These are phyloP conservation scores for Erpetoichthys calabaricus DNA, from an alignment of 2,797 vertebrate species.

Conservation along the genomic window DNA sequence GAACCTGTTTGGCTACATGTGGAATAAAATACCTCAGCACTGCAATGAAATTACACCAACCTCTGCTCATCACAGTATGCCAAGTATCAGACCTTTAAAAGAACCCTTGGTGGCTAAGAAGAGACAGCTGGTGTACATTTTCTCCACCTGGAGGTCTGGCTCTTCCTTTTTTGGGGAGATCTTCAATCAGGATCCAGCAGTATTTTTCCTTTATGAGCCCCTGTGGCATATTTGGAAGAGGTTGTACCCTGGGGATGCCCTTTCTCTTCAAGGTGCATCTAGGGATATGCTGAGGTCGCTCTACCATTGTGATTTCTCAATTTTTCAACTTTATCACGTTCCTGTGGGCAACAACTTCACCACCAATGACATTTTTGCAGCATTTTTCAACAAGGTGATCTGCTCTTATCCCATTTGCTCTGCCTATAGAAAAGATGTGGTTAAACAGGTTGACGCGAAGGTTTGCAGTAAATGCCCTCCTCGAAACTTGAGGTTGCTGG, in stretches of 20 bases:
- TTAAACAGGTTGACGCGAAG: constrained; percentile 90
- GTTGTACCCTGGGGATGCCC: constrained; percentile 84
- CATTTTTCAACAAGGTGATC: constrained; percentile 87
- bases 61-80: constrained; percentile 47
- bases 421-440: constrained; percentile 79
- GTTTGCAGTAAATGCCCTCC: constrained; percentile 94
- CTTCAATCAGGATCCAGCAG: constrained; percentile 93
- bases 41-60: constrained; percentile 59
- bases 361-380: constrained; percentile 84
- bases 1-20: constrained; percentile 86
- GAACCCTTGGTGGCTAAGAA: constrained; percentile 54
- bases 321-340: constrained; percentile 91
- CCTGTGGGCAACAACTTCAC: constrained; percentile 91
- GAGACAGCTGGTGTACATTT: constrained; percentile 81
- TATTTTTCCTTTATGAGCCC: constrained; percentile 94
- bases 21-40: constrained; percentile 86
- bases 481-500: constrained; percentile 76
- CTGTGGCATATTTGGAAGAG: constrained; percentile 99
- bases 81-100: constrained; percentile 58
- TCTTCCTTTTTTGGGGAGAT: constrained; percentile 96
- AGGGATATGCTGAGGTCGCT: constrained; percentile 91
- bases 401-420: constrained; percentile 90
- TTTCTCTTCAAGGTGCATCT: constrained; percentile 86
- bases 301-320: constrained; percentile 87
- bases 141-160: constrained; percentile 96